Conservation (phyloP, 2,797 vertebrate genomes). For the Gila robusta region DNA sequence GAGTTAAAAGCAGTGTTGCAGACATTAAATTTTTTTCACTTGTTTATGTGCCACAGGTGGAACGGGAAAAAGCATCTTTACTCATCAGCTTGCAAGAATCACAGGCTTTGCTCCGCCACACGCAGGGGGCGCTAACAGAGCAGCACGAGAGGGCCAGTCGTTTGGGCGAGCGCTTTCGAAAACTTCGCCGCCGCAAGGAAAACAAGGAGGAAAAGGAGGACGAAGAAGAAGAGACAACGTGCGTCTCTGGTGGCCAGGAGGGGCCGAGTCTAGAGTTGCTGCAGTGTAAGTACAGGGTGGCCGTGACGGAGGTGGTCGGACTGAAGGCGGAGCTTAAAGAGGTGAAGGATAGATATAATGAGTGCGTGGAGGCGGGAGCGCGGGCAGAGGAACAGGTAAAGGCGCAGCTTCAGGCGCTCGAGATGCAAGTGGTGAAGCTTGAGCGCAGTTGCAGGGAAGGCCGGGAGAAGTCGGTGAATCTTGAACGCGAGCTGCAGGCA, state of each 20-base stretch:
- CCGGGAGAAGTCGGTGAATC: conserved; percentile 82
- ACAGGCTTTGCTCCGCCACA: conserved; percentile 91
- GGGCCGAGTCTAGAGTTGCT: conserved; percentile 91
- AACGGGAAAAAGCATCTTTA: conserved; percentile 89
- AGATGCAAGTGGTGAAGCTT: conserved; percentile 83
- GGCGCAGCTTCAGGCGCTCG: conserved; percentile 81
- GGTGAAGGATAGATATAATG: conserved; percentile 88
- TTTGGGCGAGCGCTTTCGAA: conserved; percentile 85
- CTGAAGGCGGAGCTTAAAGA: conserved; percentile 92
- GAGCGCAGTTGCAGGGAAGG: conserved; percentile 87
- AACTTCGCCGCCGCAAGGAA: conserved; percentile 82
- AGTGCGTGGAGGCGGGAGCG: conserved; percentile 81
- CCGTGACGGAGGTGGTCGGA: conserved; percentile 93
- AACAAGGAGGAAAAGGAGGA: conserved; percentile 70
- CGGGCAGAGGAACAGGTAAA: conserved; percentile 81
- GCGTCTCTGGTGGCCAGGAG: conserved; percentile 70
- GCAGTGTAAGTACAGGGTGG: conserved; percentile 95
- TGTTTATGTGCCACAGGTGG: conserved; percentile 80
- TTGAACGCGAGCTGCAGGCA: conserved; percentile 87
- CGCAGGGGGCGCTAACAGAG: conserved; percentile 90
- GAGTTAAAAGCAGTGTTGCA: no score
- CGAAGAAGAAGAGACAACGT: conserved; percentile 38
- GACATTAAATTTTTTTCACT: no score
- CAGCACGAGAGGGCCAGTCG: conserved; percentile 88
- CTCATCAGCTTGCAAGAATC: conserved; percentile 91